Evolutionary conservation across 2,113 vertebrate species (phyloP).

Genomic region (Pelusios castaneus): DNA sequence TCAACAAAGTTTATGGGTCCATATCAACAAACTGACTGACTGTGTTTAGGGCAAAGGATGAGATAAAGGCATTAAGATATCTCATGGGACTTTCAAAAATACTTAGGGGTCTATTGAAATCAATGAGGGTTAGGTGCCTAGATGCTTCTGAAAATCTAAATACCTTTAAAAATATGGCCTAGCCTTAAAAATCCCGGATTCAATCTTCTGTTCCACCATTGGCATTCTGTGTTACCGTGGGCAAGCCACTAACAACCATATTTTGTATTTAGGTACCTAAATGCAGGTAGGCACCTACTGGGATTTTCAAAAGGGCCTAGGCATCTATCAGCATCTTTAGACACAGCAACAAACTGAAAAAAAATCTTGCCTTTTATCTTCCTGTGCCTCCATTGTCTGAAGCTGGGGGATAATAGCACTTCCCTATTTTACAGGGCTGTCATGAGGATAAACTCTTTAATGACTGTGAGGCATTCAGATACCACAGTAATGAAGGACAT

Average conservation of each 20-base stretch:
- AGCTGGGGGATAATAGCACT: constrained; percentile 4
- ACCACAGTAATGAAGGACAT: not conserved
- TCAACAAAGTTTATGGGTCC: not conserved
- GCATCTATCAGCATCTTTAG: not conserved
- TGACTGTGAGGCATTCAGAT: not conserved
- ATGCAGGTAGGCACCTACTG: not conserved
- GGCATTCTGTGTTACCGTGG: not conserved
- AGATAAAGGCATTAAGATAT: not conserved
- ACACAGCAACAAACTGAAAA: not conserved
- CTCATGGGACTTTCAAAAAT: not conserved
- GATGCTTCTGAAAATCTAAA: not conserved
- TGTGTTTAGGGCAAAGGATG: rapidly evolving
- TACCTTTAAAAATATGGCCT: not conserved
- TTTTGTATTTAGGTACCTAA: not conserved
- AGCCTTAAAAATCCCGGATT: not conserved
- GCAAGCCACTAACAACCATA: not conserved
- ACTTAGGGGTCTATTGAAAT: not conserved
- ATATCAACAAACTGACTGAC: not conserved
- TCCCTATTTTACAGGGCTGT: not conserved
- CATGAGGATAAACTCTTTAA: not conserved
- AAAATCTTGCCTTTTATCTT: not conserved
- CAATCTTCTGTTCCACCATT: not conserved
- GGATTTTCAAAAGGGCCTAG: not conserved
- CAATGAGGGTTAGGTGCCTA: not conserved
- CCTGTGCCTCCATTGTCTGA: constrained; percentile 11